phyloP scores from a whole-genome alignment of 30 jellyfish, hydroid and myxozoan species.

The Pelagia noctiluca region DNA sequence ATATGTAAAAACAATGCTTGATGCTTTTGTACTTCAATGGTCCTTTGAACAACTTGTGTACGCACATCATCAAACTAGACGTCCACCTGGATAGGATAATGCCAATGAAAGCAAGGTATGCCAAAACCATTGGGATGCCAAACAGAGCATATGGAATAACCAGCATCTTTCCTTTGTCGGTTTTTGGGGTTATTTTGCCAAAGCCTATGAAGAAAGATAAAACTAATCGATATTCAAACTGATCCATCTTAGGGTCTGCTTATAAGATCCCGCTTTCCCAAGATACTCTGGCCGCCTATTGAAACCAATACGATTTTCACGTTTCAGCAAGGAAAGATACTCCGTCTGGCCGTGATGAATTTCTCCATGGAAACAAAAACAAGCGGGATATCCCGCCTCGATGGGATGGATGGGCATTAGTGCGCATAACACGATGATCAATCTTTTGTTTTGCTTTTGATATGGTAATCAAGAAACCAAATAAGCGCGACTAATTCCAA shows the following conservation, averaged over 20 bases:
- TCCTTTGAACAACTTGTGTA: conserved; percentile 39
- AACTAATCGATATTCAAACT: too few relatives aligned
- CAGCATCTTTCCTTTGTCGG: conserved; percentile 44
- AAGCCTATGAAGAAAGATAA: conserved; percentile 19
- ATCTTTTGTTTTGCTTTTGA: too few relatives aligned
- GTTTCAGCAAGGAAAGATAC: not conserved
- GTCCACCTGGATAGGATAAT: conserved; percentile 28
- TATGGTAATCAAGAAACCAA: too few relatives aligned
- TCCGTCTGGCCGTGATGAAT: not conserved
- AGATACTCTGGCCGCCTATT: not conserved
- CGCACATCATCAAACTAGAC: conserved; percentile 3
- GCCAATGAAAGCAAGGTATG: conserved; percentile 36
- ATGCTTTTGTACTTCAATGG: conserved; percentile 38
- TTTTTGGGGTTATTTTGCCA: conserved; percentile 50
- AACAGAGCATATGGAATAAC: conserved; percentile 60
- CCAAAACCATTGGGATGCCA: conserved; percentile 47
- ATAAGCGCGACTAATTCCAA: too few relatives aligned
- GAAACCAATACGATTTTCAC: not conserved
- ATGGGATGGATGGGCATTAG: too few relatives aligned
- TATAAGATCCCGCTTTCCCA: not conserved
- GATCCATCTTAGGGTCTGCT: too few relatives aligned
- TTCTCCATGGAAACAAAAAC: too few relatives aligned
- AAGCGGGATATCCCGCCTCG: too few relatives aligned
- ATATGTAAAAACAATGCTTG: conserved; percentile 30
- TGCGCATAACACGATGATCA: too few relatives aligned